Base-by-base conservation (phyloP, 2,797 vertebrate genomes). In the Scyliorhinus canicula region DNA sequence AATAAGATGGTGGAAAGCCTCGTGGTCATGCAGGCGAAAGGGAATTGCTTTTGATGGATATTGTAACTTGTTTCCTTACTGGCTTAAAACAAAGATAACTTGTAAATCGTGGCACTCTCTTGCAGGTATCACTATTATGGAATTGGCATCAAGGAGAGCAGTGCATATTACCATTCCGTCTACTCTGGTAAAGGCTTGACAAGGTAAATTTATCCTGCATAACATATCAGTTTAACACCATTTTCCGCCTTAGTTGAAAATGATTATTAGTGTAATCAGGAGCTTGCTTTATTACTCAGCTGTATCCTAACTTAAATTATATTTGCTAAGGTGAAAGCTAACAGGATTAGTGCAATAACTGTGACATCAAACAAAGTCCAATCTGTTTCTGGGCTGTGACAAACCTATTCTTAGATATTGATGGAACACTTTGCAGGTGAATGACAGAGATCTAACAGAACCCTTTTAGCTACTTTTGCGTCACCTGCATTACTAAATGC, bases 101-200 rank as follows among this genome's bases (percentile, higher is more conserved):
- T 88, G 95, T 95, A 93, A 95, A 95, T 91, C 52, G 31, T 71
- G 93, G 5, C 67, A 19, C 47, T 93, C 26, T 88, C 31, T n/a
- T 52, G 24, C 96, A 99, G 99, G 95, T 99, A 99, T 96, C 99
- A 99, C 96, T 99, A 99, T 96, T 99, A 99, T 96, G 99, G 99
- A 12, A 99, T 99, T 95, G 99, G 99, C 96, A 99, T 99, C 96
- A 99, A 99, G 96, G 99, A 99, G 96, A 99, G 98, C 97, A 99
- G 99, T 85, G 98, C 98, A 0, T 99, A 99, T 96, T 99, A 99
- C 96, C 99, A 99, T 96, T 99, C 99, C 0, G 99, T 99, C 85
- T 99, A 99, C 96, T 99, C 99, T 95, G 99, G 99, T 95, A 99
- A 99, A 97, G 99, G 99, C 95, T 97, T 99, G 96, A 99, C 99